Percentiles rank a stretch among this genome's conserved stretches.
Conservation (phyloP, 2,113 vertebrate species). For the Boleophthalmus pectinirostris region DNA sequence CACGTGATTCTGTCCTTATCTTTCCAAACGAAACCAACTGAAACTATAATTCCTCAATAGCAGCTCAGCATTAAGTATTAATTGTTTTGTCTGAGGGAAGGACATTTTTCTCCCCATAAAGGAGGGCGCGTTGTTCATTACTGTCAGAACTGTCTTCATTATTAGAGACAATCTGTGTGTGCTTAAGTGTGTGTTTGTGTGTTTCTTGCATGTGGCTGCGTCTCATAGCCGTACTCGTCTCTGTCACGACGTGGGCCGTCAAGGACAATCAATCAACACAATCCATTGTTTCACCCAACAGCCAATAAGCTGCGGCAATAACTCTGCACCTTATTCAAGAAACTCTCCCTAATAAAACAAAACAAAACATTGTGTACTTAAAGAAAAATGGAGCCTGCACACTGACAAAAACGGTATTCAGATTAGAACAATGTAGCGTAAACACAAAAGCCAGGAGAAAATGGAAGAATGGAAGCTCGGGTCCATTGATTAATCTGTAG, state of each 20-base stretch:
- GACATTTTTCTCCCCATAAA: conserved; percentile 44
- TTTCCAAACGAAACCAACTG: conserved; percentile 30
- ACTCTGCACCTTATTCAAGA: conserved; percentile 47
- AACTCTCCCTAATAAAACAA: conserved; percentile 66
- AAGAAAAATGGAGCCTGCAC: conserved; percentile 12
- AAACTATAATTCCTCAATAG: conserved; percentile 45
- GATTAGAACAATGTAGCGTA: conserved; percentile 13
- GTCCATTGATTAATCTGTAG: conserved; percentile 30
- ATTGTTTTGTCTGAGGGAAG: conserved; percentile 59
- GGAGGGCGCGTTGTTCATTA: conserved; percentile 60
- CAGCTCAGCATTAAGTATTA: conserved; percentile 57
- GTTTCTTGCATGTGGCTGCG: conserved; percentile 6
- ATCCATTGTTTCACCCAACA: conserved; percentile 62
- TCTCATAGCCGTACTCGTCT: conserved; percentile 53
- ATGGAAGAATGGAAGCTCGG: background rate
- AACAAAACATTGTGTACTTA: conserved; percentile 26
- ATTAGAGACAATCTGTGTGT: conserved; percentile 21
- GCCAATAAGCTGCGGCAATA: conserved; percentile 70
- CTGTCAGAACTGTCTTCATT: conserved; percentile 59
- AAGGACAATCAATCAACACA: conserved; percentile 62
- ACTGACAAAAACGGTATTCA: conserved; percentile 16
- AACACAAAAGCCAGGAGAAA: background rate
- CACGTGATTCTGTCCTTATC: conserved; percentile 5
- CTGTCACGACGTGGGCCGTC: conserved; percentile 56
- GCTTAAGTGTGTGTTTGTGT: no score